A percentile compares a stretch with the other conserved stretches of the same genome.
Conservation (phyloP, 64 coral and sea anemone genomes). For the Montipora efflorescens region DNA sequence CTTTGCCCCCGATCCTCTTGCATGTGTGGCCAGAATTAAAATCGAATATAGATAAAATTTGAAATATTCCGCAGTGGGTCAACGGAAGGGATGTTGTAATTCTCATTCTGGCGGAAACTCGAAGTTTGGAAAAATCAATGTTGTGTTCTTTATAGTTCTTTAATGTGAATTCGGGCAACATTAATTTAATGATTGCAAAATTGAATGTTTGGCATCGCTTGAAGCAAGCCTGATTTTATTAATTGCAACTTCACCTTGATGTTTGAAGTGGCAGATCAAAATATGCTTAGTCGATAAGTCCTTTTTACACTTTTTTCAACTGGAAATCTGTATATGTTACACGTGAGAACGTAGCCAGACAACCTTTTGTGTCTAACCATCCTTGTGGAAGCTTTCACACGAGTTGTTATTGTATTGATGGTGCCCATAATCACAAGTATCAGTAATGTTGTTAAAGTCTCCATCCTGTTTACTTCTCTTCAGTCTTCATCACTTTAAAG, state of each 20-base stretch:
- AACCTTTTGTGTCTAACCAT: background rate
- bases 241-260: background rate
- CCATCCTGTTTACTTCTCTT: too few relatives aligned
- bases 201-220: background rate
- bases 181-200: background rate
- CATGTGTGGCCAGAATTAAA: too few relatives aligned
- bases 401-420: too few relatives aligned
- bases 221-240: background rate
- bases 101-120: background rate
- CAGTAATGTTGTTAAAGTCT: too few relatives aligned
- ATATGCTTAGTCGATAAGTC: background rate
- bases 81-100: background rate
- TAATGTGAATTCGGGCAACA: background rate
- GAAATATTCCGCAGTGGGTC: background rate
- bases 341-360: background rate
- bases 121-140: background rate
- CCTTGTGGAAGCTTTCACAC: too few relatives aligned
- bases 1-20: background rate
- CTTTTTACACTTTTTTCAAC: background rate
- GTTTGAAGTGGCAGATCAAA: background rate
- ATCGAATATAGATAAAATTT: background rate
- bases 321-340: background rate
- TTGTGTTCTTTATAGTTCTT: background rate
- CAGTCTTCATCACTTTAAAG: too few relatives aligned
- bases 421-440: too few relatives aligned